A percentile compares a stretch with the other conserved stretches of the same genome.
Conservation (phyloP, 2,888 invertebrate genomes). For the Aspidiotus destructor region DNA sequence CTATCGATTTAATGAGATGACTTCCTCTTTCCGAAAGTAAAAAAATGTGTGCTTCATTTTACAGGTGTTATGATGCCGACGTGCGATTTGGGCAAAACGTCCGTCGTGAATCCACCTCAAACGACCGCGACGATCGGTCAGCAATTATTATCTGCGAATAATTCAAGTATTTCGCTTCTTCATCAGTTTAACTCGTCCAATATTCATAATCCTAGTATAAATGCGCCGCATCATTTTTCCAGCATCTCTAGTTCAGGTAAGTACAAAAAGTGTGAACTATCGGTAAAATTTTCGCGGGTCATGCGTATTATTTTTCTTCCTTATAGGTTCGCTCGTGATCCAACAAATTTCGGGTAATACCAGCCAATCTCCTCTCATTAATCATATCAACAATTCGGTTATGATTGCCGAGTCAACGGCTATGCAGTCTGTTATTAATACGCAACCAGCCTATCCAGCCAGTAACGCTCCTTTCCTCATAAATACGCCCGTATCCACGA, state of each 20-base stretch:
- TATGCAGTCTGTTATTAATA: slow-evolving; percentile 17
- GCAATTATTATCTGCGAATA: slow-evolving; percentile 25
- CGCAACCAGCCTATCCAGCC: slow-evolving; percentile 6
- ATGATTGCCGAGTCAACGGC: slow-evolving; percentile 27
- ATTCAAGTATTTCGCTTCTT: slow-evolving; percentile 26
- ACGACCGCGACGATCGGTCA: slow-evolving; percentile 23
- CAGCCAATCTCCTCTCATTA: slow-evolving; percentile 9
- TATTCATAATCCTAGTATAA: slow-evolving; percentile 16
- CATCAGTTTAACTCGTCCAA: slow-evolving; percentile 25
- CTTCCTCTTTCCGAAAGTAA: no score
- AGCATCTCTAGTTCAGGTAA: slow-evolving; percentile 24
- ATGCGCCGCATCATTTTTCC: slow-evolving; percentile 21
- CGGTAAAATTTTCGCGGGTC: background rate
- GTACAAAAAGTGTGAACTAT: background rate
- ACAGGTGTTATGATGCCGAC: slow-evolving; percentile 23
- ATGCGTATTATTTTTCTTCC: background rate
- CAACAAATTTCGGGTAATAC: slow-evolving; percentile 26
- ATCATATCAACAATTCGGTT: slow-evolving; percentile 24
- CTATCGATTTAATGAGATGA: no score
- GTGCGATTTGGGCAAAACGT: slow-evolving; percentile 15
- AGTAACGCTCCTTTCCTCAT: slow-evolving; percentile 27
- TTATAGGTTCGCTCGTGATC: slow-evolving; percentile 26
- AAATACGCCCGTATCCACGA: slow-evolving; percentile 20
- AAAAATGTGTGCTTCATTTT: background rate
- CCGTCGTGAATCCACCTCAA: slow-evolving; percentile 10